Base-by-base conservation (phyloP, 2,797 vertebrate species). In the Lates japonicus region DNA sequence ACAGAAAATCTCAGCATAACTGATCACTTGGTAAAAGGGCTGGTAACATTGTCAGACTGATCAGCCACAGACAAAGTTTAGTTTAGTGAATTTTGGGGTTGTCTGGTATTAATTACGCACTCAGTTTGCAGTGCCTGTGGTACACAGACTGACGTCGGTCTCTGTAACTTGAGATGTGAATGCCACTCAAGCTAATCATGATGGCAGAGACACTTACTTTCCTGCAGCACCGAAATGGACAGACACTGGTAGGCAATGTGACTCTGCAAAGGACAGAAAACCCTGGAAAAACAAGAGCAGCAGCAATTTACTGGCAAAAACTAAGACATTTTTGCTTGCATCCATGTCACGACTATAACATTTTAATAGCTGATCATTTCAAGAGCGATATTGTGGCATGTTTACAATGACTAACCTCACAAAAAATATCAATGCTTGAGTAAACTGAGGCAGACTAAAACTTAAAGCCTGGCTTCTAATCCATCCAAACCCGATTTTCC, bases 241-340 rank as follows among this genome's bases (percentile, higher is more conserved):
- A 0, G 95, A 95, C 82, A 98, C 88, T 0, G 96, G 94, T 81
- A 95, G 86, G 12, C 82, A 90, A 76, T 91, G 84, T n/a, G 94
- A 94, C 78, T 98, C 98, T 25, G 97, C 97, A 78, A 99, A 97
- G 4, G 80, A 90, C 71, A 99, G 90, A 0, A 99, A 94, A 12
- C 97, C 97, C 98, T 99, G 87, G 31, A 76, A 70, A 29, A 52
- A 49, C 41, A 65, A 65, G 2, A 76, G 37, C 39, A 70, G 67
- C 46, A 73, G 12, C n/a, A 61, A 20, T 67, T 67, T 17, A 74
- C 19, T 29, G 39, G 13, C 29, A 52, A 46, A 35, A 65, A 37
- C 22, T 13, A 12, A 69, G 5, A 65, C 35, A 54, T 42, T 20
- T 16, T 70, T 64, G 25, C 54, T 49, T 66, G 46, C 31, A 76